These are phyloP conservation scores for Onychostoma macrolepis DNA, from an alignment of 2,113 vertebrate species.

Conservation along the genomic window DNA sequence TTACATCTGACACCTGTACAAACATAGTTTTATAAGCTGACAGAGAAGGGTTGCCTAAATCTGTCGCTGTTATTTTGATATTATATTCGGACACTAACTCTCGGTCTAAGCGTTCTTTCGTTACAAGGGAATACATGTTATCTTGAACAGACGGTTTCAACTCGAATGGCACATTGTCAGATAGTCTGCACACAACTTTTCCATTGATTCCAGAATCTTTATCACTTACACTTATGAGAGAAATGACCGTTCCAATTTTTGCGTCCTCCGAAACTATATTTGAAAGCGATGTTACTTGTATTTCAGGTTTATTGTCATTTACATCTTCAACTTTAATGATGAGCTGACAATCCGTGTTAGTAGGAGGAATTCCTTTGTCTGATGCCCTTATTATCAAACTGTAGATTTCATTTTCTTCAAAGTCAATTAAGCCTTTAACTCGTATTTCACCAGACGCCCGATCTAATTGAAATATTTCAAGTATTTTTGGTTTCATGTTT, in stretches of 20 bases:
- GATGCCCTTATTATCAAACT: slow-evolving; percentile 45
- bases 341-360: slow-evolving; percentile 43
- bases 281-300: slow-evolving; percentile 68
- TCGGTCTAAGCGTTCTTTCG: slow-evolving; percentile 56
- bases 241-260: slow-evolving; percentile 67
- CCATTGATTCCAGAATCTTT: slow-evolving; percentile 73
- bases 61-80: slow-evolving; percentile 54
- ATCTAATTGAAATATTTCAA: slow-evolving; percentile 50
- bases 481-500: slow-evolving; percentile 10
- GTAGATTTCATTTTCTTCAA: slow-evolving; percentile 50
- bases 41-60: slow-evolving; percentile 53
- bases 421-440: slow-evolving; percentile 50
- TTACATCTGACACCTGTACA: slow-evolving; percentile 60
- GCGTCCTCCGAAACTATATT: slow-evolving; percentile 67
- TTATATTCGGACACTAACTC: slow-evolving; percentile 53
- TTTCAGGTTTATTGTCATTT: slow-evolving; percentile 67
- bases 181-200: slow-evolving; percentile 61
- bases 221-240: slow-evolving; percentile 71
- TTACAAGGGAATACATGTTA: slow-evolving; percentile 71
- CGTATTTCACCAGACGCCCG: slow-evolving; percentile 42
- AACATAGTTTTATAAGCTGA: slow-evolving; percentile 48
- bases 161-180: slow-evolving; percentile 67
- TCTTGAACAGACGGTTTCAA: slow-evolving; percentile 65
- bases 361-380: slow-evolving; percentile 46
- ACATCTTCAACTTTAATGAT: slow-evolving; percentile 55